These are phyloP conservation scores for Himalopsyche anomala DNA, from an alignment of 2,888 invertebrate species.

Conservation along the genomic window DNA sequence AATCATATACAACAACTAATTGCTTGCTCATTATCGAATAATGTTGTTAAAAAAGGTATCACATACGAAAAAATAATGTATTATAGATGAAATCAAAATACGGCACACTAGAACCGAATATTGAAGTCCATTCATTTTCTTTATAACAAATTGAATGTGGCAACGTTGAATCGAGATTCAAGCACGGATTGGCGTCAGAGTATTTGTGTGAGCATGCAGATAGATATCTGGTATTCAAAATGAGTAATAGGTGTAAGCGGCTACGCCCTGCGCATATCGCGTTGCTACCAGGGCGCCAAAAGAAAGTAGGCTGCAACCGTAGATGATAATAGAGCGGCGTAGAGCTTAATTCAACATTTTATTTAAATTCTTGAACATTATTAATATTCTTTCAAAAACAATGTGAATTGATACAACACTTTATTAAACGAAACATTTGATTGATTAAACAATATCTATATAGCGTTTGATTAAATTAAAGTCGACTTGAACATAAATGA, in stretches of 20 bases:
- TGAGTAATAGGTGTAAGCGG: conserved; percentile 57
- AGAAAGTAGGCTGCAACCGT: conserved; percentile 15
- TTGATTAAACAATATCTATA: no score
- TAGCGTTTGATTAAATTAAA: no score
- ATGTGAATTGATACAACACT: no score
- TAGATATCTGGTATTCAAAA: conserved; percentile 45
- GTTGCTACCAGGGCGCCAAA: background rate
- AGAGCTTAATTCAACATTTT: background rate
- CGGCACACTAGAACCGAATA: background rate
- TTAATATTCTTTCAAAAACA: no score
- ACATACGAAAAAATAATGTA: no score
- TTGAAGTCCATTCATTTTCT: conserved; percentile 32
- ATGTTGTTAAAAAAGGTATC: no score
- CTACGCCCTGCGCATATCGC: conserved; percentile 56
- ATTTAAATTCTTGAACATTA: no score
- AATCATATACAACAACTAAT: no score
- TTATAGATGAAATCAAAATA: no score
- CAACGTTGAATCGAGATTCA: conserved; percentile 32
- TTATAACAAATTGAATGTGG: conserved; percentile 27
- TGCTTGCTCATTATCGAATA: no score
- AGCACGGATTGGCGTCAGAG: conserved; percentile 35
- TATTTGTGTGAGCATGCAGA: conserved; percentile 29
- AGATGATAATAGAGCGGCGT: background rate
- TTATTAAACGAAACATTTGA: no score
- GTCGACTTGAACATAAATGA: no score